Conservation (phyloP, 2,113 vertebrate species). For the Oplegnathus fasciatus region DNA sequence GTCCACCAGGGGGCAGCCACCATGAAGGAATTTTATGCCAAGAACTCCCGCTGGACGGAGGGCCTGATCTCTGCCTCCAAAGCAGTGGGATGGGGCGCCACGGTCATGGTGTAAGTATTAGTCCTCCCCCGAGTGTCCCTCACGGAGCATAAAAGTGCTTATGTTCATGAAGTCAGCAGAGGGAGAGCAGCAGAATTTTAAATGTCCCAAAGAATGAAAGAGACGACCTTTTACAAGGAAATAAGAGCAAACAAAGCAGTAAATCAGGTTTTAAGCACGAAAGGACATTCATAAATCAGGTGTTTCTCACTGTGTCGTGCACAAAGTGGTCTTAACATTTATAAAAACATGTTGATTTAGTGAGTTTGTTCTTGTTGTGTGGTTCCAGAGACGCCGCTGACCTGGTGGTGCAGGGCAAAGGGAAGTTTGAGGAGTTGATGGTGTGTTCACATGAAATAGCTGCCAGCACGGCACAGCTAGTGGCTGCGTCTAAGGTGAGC, state of each 20-base stretch:
- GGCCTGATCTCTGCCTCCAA: slow-evolving; percentile 97
- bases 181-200: background rate
- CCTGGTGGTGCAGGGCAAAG: slow-evolving; percentile 93
- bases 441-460: slow-evolving; percentile 97
- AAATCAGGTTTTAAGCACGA: background rate
- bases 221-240: background rate
- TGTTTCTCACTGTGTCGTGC: background rate
- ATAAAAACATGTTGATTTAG: background rate
- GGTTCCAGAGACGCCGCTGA: slow-evolving; percentile 92
- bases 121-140: background rate
- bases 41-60: slow-evolving; percentile 98
- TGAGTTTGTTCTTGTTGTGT: slow-evolving; percentile 46
- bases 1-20: slow-evolving; percentile 91
- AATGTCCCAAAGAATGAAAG: background rate
- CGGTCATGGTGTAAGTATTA: slow-evolving; percentile 94
- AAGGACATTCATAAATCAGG: background rate
- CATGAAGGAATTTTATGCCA: slow-evolving; percentile 96
- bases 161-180: background rate
- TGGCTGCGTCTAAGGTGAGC: slow-evolving; percentile 95
- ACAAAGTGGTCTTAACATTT: background rate
- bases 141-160: background rate
- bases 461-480: slow-evolving; percentile 95
- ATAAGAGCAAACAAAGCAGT: background rate
- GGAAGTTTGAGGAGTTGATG: slow-evolving; percentile 97
- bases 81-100: slow-evolving; percentile 98